Conservation (phyloP, 2,888 invertebrate genomes). For the Pollenia angustigena region DNA sequence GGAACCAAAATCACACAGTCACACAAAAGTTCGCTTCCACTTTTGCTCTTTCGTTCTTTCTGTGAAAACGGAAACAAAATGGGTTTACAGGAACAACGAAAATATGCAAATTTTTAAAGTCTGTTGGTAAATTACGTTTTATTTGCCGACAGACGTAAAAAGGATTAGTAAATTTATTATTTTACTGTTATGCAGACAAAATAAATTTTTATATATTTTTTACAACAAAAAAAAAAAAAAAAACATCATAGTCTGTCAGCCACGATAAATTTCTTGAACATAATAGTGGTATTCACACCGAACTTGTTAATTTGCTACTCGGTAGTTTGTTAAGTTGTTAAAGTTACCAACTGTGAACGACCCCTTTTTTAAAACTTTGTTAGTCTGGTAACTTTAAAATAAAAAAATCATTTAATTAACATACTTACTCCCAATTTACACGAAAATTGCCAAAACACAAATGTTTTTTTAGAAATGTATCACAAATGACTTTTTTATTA, state of each 20-base stretch:
- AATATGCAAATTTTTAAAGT: slow-evolving; percentile 68
- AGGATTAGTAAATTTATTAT: slow-evolving; percentile 74
- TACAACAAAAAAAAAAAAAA: background rate
- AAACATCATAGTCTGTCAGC: background rate
- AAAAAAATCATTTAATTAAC: no score
- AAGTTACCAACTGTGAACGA: no score
- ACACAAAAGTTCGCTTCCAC: background rate
- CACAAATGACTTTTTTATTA: no score
- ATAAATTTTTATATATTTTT: slow-evolving; percentile 39
- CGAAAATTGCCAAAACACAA: no score
- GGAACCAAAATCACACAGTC: slow-evolving; percentile 5
- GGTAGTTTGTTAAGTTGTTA: no score
- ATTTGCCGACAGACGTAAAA: slow-evolving; percentile 60
- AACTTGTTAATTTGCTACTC: no score
- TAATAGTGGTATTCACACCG: no score
- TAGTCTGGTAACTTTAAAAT: no score
- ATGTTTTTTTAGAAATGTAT: no score
- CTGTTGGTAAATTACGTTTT: slow-evolving; percentile 24
- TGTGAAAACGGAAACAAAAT: background rate
- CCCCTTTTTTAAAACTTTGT: no score
- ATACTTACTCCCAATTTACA: no score
- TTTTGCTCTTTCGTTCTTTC: background rate
- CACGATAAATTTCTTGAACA: no score
- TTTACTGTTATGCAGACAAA: slow-evolving; percentile 61
- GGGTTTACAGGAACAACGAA: slow-evolving; percentile 34